These are phyloP conservation scores for Thalassoma bifasciatum DNA, from an alignment of 2,113 vertebrate genomes.

Conservation along the genomic window DNA sequence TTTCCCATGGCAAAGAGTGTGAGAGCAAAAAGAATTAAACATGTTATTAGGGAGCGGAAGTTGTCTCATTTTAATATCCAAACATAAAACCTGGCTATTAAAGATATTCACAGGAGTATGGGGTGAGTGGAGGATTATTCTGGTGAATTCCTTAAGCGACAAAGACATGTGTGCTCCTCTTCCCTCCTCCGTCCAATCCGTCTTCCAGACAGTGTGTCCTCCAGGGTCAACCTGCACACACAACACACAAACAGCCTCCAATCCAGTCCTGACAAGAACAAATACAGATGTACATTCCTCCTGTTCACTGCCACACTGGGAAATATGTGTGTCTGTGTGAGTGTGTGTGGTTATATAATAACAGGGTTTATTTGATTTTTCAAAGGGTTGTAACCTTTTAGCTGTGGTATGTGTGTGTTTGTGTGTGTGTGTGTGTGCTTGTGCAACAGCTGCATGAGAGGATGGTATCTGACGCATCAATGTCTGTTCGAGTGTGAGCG, in stretches of 20 bases:
- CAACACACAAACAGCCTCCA: slow-evolving; percentile 19
- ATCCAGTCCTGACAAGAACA: slow-evolving; percentile 45
- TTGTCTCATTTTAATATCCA: too few species aligned
- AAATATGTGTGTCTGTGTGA: slow-evolving; percentile 19
- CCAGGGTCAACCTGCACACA: not conserved
- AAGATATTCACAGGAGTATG: too few species aligned
- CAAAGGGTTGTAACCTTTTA: slow-evolving; percentile 1
- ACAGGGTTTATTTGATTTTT: slow-evolving; percentile 24
- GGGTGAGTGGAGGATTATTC: too few species aligned
- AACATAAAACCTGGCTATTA: too few species aligned
- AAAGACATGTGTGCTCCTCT: not conserved
- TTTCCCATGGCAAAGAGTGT: too few species aligned
- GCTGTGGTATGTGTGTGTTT: slow-evolving; percentile 24
- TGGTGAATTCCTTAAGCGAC: too few species aligned
- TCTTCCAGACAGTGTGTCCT: not conserved
- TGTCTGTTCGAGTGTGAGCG: not conserved
- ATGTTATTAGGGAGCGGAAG: too few species aligned
- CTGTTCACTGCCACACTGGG: slow-evolving; percentile 28
- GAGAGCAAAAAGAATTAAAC: too few species aligned
- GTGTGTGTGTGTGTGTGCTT: slow-evolving; percentile 16
- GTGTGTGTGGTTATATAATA: slow-evolving; percentile 18
- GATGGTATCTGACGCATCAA: not conserved
- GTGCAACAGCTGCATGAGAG: not conserved
- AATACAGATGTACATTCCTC: slow-evolving; percentile 63
- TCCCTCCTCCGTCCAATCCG: not conserved